Conservation (phyloP, 2,113 vertebrate species). For the Mastomys coucha region DNA sequence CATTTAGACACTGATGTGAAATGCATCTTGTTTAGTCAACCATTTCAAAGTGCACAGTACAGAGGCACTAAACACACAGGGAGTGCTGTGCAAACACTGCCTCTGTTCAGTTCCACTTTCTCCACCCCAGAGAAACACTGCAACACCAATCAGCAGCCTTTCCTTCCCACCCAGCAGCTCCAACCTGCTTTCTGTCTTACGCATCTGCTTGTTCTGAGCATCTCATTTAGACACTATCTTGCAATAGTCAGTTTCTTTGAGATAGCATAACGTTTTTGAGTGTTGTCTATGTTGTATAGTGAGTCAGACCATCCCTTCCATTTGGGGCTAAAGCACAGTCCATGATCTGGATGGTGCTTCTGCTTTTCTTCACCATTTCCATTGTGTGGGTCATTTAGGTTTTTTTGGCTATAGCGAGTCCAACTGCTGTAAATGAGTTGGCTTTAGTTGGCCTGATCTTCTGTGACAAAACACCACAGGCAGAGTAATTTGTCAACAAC, state of each 20-base stretch:
- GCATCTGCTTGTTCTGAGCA: not conserved
- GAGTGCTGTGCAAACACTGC: rapidly evolving
- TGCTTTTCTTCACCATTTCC: rapidly evolving
- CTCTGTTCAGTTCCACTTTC: not conserved
- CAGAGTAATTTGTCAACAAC: not conserved
- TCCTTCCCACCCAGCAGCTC: rapidly evolving
- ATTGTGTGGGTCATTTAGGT: rapidly evolving
- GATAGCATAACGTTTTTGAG: rapidly evolving
- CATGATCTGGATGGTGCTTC: rapidly evolving
- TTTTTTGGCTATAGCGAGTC: rapidly evolving
- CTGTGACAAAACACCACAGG: not conserved
- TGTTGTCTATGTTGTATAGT: rapidly evolving
- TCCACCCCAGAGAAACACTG: not conserved
- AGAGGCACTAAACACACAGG: rapidly evolving
- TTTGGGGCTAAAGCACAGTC: rapidly evolving
- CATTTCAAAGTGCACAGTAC: not conserved
- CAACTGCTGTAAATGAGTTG: rapidly evolving
- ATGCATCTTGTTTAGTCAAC: too few species aligned
- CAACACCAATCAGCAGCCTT: too few species aligned
- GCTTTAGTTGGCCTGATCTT: not conserved
- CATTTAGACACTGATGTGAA: not conserved
- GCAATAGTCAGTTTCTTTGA: too few species aligned
- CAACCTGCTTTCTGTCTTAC: not conserved
- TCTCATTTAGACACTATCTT: rapidly evolving
- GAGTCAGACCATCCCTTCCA: rapidly evolving